These are phyloP conservation scores for Conus betulinus DNA, from an alignment of 1,140 invertebrate species.

Conservation along the genomic window DNA sequence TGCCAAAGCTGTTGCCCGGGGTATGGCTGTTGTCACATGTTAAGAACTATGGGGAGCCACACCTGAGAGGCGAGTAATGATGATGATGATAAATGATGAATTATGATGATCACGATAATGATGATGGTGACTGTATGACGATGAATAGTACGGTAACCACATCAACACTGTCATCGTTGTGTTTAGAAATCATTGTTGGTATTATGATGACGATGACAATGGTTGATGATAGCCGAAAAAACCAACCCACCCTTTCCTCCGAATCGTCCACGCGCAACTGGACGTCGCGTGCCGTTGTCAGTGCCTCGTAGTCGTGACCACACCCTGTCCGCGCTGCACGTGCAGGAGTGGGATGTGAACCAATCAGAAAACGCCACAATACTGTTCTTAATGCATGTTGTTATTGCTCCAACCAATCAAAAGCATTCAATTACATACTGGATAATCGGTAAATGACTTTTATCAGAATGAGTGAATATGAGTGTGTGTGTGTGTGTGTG, in stretches of 20 bases:
- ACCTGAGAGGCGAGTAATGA: no score
- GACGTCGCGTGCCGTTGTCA: constrained; percentile 26
- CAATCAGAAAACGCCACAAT: not conserved
- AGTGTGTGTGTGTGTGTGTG: no score
- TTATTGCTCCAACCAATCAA: not conserved
- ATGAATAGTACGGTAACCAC: no score
- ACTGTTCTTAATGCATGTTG: not conserved
- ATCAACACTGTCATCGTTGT: no score
- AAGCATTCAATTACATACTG: no score
- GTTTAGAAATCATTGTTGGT: no score
- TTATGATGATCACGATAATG: not conserved
- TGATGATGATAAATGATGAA: not conserved
- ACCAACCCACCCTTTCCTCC: not conserved
- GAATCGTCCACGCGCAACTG: constrained; percentile 2
- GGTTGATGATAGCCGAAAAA: not conserved
- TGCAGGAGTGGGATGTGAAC: not conserved
- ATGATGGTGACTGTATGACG: no score
- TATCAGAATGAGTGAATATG: no score
- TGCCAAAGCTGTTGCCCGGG: no score
- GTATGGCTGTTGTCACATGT: no score
- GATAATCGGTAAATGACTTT: no score
- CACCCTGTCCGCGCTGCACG: not conserved
- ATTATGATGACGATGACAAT: not conserved
- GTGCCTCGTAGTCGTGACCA: constrained; percentile 20
- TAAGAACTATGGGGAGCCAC: no score